A percentile compares a stretch with the other conserved stretches of the same genome.
phyloP scores from a whole-genome alignment of 2,888 invertebrate species.

The Eledona agricola region DNA sequence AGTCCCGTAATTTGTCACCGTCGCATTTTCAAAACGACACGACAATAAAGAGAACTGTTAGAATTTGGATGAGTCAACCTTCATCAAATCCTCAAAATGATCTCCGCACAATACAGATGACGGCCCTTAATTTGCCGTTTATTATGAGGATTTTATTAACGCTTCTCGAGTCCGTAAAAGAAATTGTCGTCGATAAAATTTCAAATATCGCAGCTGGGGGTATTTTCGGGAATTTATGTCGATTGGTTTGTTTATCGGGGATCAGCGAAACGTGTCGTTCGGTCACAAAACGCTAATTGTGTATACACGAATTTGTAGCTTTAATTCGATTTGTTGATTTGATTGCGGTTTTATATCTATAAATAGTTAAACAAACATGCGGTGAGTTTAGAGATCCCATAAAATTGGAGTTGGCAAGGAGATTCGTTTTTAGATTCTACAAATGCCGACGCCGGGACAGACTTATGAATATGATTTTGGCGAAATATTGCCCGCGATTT shows the following conservation, averaged over 20 bases:
- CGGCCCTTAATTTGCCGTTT: slow-evolving; percentile 17
- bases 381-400: slow-evolving; percentile 13
- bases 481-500: slow-evolving; percentile 14
- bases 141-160: slow-evolving; percentile 17
- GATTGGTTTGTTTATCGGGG: neutral
- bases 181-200: no score
- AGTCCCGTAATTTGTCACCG: slow-evolving; percentile 20
- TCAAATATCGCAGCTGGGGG: slow-evolving; percentile 1
- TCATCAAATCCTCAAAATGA: slow-evolving; percentile 18
- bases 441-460: slow-evolving; percentile 11
- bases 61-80: slow-evolving; percentile 9
- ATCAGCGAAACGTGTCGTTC: no score
- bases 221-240: neutral
- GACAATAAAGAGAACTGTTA: slow-evolving; percentile 13
- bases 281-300: slow-evolving; percentile 6
- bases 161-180: no score
- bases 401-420: slow-evolving; percentile 24
- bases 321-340: slow-evolving; percentile 22
- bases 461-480: slow-evolving; percentile 10
- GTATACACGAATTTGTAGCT: slow-evolving; percentile 5
- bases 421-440: slow-evolving; percentile 18
- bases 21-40: slow-evolving; percentile 17
- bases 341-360: slow-evolving; percentile 26
- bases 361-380: slow-evolving; percentile 26
- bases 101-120: slow-evolving; percentile 7